phyloP scores from a whole-genome alignment of 2,113 vertebrate species.

The Xiphophorus maculatus region DNA sequence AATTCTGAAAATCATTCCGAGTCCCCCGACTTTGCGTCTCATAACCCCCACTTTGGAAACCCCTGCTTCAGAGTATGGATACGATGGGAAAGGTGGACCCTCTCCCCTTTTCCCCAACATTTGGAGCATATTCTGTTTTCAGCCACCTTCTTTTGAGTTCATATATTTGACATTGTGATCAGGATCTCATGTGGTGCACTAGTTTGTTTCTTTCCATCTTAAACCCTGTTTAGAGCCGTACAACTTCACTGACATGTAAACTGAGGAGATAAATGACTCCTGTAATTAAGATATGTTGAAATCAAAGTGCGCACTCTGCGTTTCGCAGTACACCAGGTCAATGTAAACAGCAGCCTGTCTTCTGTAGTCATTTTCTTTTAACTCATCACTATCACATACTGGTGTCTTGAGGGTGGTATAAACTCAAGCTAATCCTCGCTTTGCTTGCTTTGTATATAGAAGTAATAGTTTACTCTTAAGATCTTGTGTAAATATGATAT shows the following conservation, averaged over 20 bases:
- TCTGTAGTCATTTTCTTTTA: conserved; percentile 9
- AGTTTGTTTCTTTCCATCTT: conserved; percentile 44
- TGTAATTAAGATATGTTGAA: conserved; percentile 77
- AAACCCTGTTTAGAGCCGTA: conserved; percentile 61
- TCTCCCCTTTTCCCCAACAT: background rate
- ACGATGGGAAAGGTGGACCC: conserved; percentile 18
- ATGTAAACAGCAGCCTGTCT: conserved; percentile 60
- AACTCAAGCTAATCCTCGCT: conserved; percentile 32
- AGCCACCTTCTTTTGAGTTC: conserved; percentile 41
- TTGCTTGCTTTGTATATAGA: conserved; percentile 64
- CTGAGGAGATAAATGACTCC: conserved; percentile 69
- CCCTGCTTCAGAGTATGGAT: conserved; percentile 1
- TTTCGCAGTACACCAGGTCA: conserved; percentile 61
- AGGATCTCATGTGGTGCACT: conserved; percentile 52
- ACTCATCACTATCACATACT: background rate
- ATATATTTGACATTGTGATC: conserved; percentile 61
- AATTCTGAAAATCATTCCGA: too few relatives aligned
- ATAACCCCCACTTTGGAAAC: too few relatives aligned
- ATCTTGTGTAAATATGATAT: conserved; percentile 72
- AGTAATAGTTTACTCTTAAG: conserved; percentile 63
- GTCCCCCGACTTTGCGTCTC: background rate
- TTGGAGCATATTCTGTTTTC: conserved; percentile 34
- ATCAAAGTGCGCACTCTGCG: conserved; percentile 70
- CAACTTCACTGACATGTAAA: conserved; percentile 70
- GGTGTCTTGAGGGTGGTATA: conserved; percentile 40